Evolutionary conservation across 2,797 vertebrate genomes (phyloP), one percentile per base, ranked within the genome.

Genomic region (Gymnopithys bicolor): DNA sequence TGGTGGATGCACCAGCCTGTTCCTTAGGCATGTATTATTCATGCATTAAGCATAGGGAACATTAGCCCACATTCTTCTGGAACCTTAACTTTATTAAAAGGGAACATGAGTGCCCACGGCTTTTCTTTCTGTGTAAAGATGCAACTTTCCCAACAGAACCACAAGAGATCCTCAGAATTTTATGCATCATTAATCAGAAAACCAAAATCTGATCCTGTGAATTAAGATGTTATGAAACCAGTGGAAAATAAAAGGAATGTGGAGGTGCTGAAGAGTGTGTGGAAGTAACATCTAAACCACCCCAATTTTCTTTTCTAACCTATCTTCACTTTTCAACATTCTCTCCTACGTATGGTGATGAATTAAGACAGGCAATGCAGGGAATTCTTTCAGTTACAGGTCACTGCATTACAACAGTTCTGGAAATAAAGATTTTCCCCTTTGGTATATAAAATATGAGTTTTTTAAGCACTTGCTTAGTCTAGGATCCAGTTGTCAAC

Each of bases 121-220:
- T 94, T 91, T 58, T 71, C 53, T 30, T 90, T 80, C 71, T 85
- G 24, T 53, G 30, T 71, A 83, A 87, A 91, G 53, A 87, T 59
- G n/a, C 37, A 77, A 75, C 90, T 92, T 94, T 94, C 67, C 81
- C 67, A 43, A 46, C 32, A 88, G 76, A 92, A 76, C 79, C 83
- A 73, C 68, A 60, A 46, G 49, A 64, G 17, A 96, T 94, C 19
- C 5, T 84, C 28, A 85, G 37, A 81, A 71, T 94, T 97, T 95
- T 93, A 95, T 64, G 69, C 90, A 91, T 76, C 78, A 96, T 94
- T 96, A 91, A 95, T 75, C 82, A 96, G 85, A 95, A 95, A 97
- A 84, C n/a, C 10, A 56, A 88, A 55, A 35, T 91, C 33, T 86
- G 89, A 94, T 93, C 78, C 87, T 80, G 68, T 87, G 71, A 92